Base-by-base conservation (phyloP, 2,797 vertebrate genomes). In the Microctenopoma lineatum region DNA sequence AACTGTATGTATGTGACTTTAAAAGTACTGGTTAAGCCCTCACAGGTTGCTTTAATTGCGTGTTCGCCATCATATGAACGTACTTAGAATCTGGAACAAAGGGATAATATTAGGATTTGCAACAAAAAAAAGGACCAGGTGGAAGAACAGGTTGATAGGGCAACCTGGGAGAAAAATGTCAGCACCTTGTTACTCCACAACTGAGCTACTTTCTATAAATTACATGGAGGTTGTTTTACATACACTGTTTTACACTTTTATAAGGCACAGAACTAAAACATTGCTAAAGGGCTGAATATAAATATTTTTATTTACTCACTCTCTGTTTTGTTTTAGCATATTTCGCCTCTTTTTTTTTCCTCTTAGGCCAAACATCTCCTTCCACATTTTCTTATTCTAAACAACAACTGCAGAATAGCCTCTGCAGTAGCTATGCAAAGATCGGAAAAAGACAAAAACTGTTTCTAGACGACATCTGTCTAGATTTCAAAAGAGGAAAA, bases 101-200 rank as follows among this genome's bases (percentile, higher is more conserved):
- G 21, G 14, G 21, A 55, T 18, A 29, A 50, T 16, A 68, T 47
- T 16, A 11, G 34, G 27, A 39, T 38, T 52, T 66, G 14, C 46
- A 32, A 47, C 25, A 59, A 59, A 1, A 53, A 41, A 54, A 46
- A 66, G 12, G 21, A 25, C 36, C 16, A 39, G 32, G 48, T 48
- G 57, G 13, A 65, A 64, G 44, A 66, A 60, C 44, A 51, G 27
- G 51, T 59, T 50, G 29, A 68, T 15, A 25, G 11, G 6, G 21
- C 16, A 59, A 55, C 36, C 48, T 54, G 54, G 41, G 27, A 53
- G 41, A 8, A 13, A 8, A 16, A 36, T 51, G 44, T 66, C 15
- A 39, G 15, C 5, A 39, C 32, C 36, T 26, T 12, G n/a, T 36
- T 39, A 41, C 38, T 38, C 25, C 3, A 3, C 14, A 29, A 47